A percentile compares a stretch with the other conserved stretches of the same genome.
Conservation (phyloP, 2,113 vertebrate species). For the Ptychochromis oligacanthus region DNA sequence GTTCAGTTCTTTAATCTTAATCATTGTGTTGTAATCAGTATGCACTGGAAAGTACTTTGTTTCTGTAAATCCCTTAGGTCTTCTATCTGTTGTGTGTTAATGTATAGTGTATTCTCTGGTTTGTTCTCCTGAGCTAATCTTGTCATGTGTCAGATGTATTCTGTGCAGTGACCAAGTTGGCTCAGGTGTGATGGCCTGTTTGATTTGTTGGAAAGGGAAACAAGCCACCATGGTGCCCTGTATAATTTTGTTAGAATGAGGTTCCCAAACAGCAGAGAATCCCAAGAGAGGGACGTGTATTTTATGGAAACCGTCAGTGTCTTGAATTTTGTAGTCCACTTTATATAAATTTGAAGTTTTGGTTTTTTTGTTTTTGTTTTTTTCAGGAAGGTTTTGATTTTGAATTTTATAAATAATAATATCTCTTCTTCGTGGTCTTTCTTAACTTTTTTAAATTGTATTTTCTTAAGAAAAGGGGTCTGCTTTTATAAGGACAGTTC, state of each 20-base stretch:
- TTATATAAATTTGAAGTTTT: conserved; percentile 76
- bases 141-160: conserved; percentile 52
- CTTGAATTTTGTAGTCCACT: conserved; percentile 79
- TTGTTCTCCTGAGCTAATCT: conserved; percentile 63
- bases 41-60: conserved; percentile 86
- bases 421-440: conserved; percentile 74
- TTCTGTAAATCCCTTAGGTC: conserved; percentile 72
- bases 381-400: conserved; percentile 67
- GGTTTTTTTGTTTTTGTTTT: conserved; percentile 58
- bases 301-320: conserved; percentile 80
- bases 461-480: conserved; percentile 74
- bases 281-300: conserved; percentile 59
- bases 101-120: conserved; percentile 72
- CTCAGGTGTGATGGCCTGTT: conserved; percentile 46
- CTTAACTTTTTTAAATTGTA: conserved; percentile 71
- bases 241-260: conserved; percentile 60
- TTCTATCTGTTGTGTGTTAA: conserved; percentile 66
- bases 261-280: conserved; percentile 53
- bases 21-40: conserved; percentile 76
- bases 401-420: conserved; percentile 56
- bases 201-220: conserved; percentile 74
- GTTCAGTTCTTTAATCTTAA: conserved; percentile 56
- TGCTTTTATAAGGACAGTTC: conserved; percentile 74
- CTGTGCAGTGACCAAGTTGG: conserved; percentile 55
- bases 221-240: conserved; percentile 73